Base-by-base conservation (phyloP, 2,888 invertebrate genomes). In the Amiota minor region DNA sequence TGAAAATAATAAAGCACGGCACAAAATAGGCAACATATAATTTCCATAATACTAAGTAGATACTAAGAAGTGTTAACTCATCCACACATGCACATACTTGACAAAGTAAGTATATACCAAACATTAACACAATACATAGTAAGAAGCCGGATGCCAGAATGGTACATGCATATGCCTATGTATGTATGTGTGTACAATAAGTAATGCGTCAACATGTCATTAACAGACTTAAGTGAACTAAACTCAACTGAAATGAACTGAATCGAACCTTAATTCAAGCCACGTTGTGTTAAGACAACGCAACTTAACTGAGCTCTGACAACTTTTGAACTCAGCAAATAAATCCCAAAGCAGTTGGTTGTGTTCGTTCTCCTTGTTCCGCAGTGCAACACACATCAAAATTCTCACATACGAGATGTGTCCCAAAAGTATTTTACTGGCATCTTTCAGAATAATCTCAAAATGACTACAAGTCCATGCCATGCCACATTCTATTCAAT, bases 141-240 rank as follows among this genome's bases (percentile, higher is more conserved):
- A 23, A 35, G 23, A 50, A 68, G 56, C n/a, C n/a, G 35, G 18
- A 20, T 12, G 50, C 20, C 23, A 62, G 59, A 12, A 56, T 56
- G n/a, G 14, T n/a, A 53, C 16, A 8, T 59, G 46, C 65, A 65
- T 46, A 46, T 3, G 3, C 3, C 1, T 23, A 23, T n/a, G 35
- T 35, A 35, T 35, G 35, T 35, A 35, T 35, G 35, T 35, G 6
- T 35, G 6, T 35, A 35, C 35, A 2, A 35, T 35, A 35, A 35
- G 49, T 65, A 62, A 50, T 50, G 50, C 53, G 67, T 50, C 67
- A 68, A 53, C 67, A 20, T 68, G 67, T 68, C 67, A 68, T 68
- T 68, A 68, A 68, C 67, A 68, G 67, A 50, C 67, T 50, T 23
- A 50, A 68, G 50, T 49, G 18, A 20, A 50, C 53, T 50, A 12